Percentiles rank a stretch among this genome's conserved stretches.
Conservation (phyloP, 2,797 vertebrate genomes). For the Lindbergichthys nudifrons region DNA sequence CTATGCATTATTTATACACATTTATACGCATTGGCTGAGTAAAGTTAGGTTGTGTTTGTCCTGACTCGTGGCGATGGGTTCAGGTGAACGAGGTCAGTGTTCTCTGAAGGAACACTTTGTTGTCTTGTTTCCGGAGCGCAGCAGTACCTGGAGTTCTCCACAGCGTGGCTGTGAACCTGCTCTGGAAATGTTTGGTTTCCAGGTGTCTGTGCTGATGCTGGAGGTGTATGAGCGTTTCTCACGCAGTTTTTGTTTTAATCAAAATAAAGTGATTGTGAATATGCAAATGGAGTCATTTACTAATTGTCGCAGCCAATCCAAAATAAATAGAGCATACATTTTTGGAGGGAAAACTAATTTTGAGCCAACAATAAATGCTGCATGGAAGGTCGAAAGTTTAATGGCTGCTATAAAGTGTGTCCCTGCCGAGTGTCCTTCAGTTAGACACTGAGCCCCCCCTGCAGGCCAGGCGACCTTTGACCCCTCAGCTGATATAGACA, state of each 20-base stretch:
- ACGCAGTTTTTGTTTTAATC: constrained; percentile 49
- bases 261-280: constrained; percentile 68
- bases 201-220: constrained; percentile 39
- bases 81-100: constrained; percentile 58
- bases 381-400: constrained; percentile 42
- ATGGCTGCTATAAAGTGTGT: not conserved
- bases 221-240: constrained; percentile 38
- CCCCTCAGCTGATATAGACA: not conserved
- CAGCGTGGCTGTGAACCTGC: constrained; percentile 39
- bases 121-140: constrained; percentile 15
- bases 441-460: not conserved
- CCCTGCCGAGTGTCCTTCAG: constrained; percentile 17
- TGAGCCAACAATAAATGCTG: constrained; percentile 12
- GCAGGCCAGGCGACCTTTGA: constrained; percentile 10
- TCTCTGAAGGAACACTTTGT: constrained; percentile 43
- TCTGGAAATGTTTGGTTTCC: constrained; percentile 55
- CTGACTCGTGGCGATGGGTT: constrained; percentile 16
- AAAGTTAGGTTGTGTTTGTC: constrained; percentile 36
- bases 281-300: constrained; percentile 67
- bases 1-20: not conserved
- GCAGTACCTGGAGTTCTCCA: constrained; percentile 36
- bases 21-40: not conserved
- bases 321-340: constrained; percentile 25
- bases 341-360: constrained; percentile 22
- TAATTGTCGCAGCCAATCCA: constrained; percentile 59